Conservation (phyloP, 1,140 invertebrate genomes). For the Drosophila paulistorum region DNA sequence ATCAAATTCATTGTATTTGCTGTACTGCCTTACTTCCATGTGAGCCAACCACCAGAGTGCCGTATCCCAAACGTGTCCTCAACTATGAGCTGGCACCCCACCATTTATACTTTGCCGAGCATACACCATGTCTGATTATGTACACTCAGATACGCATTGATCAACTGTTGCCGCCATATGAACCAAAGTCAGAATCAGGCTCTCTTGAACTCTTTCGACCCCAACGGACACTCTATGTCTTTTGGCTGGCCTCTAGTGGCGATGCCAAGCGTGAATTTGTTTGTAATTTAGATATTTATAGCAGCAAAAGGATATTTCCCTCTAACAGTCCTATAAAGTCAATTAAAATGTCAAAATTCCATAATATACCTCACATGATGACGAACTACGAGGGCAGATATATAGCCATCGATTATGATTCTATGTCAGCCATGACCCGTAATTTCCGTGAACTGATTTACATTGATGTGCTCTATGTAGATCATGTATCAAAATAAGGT, state of each 20-base stretch:
- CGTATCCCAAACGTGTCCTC: neutral
- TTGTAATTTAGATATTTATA: slow-evolving; percentile 12
- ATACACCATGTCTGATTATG: slow-evolving; percentile 23
- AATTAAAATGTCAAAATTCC: slow-evolving; percentile 12
- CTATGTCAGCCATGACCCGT: slow-evolving; percentile 10
- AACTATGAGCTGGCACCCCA: slow-evolving; percentile 10
- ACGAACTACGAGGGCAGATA: neutral
- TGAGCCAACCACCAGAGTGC: neutral
- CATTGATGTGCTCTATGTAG: slow-evolving; percentile 7
- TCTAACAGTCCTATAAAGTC: neutral
- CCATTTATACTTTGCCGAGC: slow-evolving; percentile 21
- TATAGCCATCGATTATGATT: slow-evolving; percentile 23
- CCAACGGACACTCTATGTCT: slow-evolving; percentile 9
- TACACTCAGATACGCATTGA: slow-evolving; percentile 6
- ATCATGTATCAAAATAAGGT: neutral
- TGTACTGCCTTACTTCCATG: slow-evolving; percentile 8
- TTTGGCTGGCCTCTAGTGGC: slow-evolving; percentile 26
- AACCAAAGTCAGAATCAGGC: neutral
- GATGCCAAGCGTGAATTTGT: neutral
- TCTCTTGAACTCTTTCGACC: neutral
- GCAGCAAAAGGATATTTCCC: neutral
- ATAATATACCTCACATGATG: neutral
- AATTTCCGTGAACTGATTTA: slow-evolving; percentile 24
- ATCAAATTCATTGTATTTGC: slow-evolving; percentile 16
- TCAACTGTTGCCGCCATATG: too few relatives aligned